Evolutionary conservation across 1,140 invertebrate genomes (phyloP), one percentile per base, ranked within the genome.

Genomic region (Drosophila arizonae): DNA sequence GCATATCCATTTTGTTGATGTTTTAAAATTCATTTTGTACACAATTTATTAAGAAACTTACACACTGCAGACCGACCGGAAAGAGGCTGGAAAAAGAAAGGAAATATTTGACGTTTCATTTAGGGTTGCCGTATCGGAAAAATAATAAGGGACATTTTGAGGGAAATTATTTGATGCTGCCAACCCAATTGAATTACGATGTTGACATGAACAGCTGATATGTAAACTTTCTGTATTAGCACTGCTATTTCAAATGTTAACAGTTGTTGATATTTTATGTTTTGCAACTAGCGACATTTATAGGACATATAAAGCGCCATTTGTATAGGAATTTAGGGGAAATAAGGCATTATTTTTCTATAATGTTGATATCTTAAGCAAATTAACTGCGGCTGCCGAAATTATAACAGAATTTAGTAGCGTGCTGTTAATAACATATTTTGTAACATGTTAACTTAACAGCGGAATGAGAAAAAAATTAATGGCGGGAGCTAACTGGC

Each of bases 31-130:
- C 61, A 39, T 72, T 75, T 73, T 73, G 60, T 56, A 65, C 39
- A 72, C 51, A 75, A 77, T 77, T 58, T 72, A 50, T 39, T 51
- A 52, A 46, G 66, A 74, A 80, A 87, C 82, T 87, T 84, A 87
- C 82, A 84, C 78, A 77, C 76, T 81, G 64, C 62, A 75, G 72
- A 87, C 82, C 82, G 80, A 87, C 80, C 82, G 82, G 82, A 87
- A 87, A 87, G 71, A 84, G 81, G 78, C 71, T 78, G 78, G 76
- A 70, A 71, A 72, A 75, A 73, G 76, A 84, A 84, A 80, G 80
- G 75, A 72, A 78, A 72, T 70, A 76, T 75, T 78, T 80, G 78
- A 80, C 80, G 75, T 81, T 74, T 77, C 9, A 21, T 6, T 11
- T 48, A 36, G 43, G 33, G 75, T 56, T 77, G 60, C 75, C 75